Base-by-base conservation (phyloP, 2,113 vertebrate genomes). In the Callocephalon fimbriatum region DNA sequence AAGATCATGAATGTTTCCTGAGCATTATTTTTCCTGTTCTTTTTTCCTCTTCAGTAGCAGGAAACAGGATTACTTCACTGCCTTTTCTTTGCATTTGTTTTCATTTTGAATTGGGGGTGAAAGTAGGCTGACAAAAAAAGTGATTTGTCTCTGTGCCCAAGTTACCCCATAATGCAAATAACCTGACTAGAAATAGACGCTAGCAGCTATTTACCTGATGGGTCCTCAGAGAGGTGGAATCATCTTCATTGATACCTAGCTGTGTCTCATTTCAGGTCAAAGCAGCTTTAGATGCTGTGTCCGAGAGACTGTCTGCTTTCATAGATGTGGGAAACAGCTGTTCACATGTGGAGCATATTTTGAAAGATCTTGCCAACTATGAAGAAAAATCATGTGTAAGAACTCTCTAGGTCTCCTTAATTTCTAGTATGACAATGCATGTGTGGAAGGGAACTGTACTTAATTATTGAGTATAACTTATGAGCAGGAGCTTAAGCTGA, bases 241-340 rank as follows among this genome's bases (percentile, higher is more conserved):
- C 32, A 12, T 35, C 47, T 58, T 90, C 44, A 80, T 63, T 91
- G 38, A 93, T 72, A 13, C 12, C 7, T 50, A 58, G 10, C n/a
- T 92, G 8, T 89, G 23, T 94, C 47, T 88, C 88, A 4, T 97
- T 97, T 71, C 97, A 99, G 99, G 98, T 99, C 84, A 99, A 98
- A 94, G 97, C 97, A 71, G 91, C 98, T 92, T 96, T 99, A 97
- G 99, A 99, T 67, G 88, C 97, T 42, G 96, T 98, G 77, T 98
- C 97, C 12, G 99, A 99, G 94, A 99, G 98, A 91, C 96, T 99
- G 29, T 91, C 94, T 15, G 76, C 97, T 90, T 99, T 99, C 96
- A 98, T 98, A 1, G 99, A 99, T 35, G 98, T 99, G 18, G 99
- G 99, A 90, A 99, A 99, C 97, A 99, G 99, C 96, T 98, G 98